Conservation (phyloP, 2,797 vertebrate genomes). For the Danio aesculapii region DNA sequence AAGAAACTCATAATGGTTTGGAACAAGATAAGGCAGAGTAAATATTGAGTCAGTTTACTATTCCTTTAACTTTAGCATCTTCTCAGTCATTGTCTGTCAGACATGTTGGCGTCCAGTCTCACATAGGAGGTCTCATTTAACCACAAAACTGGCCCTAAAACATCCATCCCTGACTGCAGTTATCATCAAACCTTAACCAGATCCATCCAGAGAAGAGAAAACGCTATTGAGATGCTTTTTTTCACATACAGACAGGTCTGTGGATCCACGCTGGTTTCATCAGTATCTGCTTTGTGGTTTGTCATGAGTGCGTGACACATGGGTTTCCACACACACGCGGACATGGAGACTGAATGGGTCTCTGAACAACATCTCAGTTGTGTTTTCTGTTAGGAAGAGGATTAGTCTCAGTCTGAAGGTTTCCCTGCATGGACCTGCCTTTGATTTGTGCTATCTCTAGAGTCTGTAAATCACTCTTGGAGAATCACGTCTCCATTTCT, state of each 20-base stretch:
- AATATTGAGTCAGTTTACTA: no score
- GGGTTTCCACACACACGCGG: constrained; percentile 11
- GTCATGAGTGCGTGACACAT: constrained; percentile 24
- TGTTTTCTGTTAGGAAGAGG: constrained; percentile 4
- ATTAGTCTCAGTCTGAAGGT: constrained; percentile 6
- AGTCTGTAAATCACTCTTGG: constrained; percentile 26
- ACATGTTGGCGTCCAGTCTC: constrained; percentile 52
- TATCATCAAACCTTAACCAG: constrained; percentile 47
- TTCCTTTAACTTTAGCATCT: not conserved
- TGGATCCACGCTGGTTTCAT: constrained; percentile 15
- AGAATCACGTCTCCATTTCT: constrained; percentile 12
- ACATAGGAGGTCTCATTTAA: constrained; percentile 57
- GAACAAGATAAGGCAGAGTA: no score
- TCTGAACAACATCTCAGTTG: constrained; percentile 8
- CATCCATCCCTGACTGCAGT: constrained; percentile 24
- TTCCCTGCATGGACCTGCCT: constrained; percentile 31
- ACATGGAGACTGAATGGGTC: not conserved
- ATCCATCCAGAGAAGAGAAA: constrained; percentile 33
- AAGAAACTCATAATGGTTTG: no score
- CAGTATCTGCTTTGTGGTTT: constrained; percentile 17
- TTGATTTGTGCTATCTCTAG: constrained; percentile 32
- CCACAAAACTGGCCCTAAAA: constrained; percentile 40
- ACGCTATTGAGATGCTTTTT: constrained; percentile 44
- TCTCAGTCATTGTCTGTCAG: constrained; percentile 28
- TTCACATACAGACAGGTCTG: constrained; percentile 24